These are phyloP conservation scores for Allobates femoralis DNA, from an alignment of 2,797 vertebrate genomes.

Conservation along the genomic window DNA sequence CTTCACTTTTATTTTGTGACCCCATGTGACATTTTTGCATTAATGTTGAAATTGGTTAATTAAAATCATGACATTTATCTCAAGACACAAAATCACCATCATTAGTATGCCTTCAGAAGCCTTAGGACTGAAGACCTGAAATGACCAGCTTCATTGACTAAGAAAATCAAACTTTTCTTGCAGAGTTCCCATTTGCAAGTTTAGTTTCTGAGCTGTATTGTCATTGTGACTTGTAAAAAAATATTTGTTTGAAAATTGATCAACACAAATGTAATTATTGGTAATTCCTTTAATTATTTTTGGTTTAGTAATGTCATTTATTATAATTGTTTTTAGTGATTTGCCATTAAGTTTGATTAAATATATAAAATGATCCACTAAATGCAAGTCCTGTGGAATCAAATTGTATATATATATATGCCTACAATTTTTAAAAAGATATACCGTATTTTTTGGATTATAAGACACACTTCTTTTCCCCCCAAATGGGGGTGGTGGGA, in stretches of 20 bases:
- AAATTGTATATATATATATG: too few relatives aligned
- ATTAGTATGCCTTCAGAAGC: slow-evolving; percentile 49
- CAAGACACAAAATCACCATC: slow-evolving; percentile 49
- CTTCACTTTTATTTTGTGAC: slow-evolving; percentile 37
- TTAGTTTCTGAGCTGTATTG: background rate
- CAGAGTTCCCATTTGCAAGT: background rate
- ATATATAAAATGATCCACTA: too few relatives aligned
- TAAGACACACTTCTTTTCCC: too few relatives aligned
- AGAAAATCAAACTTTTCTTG: background rate
- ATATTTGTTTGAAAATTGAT: background rate
- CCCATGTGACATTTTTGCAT: slow-evolving; percentile 44
- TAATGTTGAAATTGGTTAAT: slow-evolving; percentile 50
- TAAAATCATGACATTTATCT: slow-evolving; percentile 61
- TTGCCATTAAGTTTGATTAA: background rate
- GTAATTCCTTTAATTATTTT: background rate
- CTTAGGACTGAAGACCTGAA: slow-evolving; percentile 29
- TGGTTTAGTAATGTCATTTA: background rate
- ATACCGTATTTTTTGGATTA: too few relatives aligned
- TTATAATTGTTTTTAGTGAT: background rate
- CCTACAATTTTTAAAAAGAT: too few relatives aligned
- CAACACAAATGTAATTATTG: background rate
- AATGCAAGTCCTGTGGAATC: too few relatives aligned
- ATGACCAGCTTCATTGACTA: slow-evolving; percentile 5
- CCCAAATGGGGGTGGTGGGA: too few relatives aligned
- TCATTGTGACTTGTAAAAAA: background rate